Percentiles rank a stretch among this genome's conserved stretches.
Evolutionary conservation across 2,888 invertebrate species (phyloP).

Genomic region (Serrognathus titanus): DNA sequence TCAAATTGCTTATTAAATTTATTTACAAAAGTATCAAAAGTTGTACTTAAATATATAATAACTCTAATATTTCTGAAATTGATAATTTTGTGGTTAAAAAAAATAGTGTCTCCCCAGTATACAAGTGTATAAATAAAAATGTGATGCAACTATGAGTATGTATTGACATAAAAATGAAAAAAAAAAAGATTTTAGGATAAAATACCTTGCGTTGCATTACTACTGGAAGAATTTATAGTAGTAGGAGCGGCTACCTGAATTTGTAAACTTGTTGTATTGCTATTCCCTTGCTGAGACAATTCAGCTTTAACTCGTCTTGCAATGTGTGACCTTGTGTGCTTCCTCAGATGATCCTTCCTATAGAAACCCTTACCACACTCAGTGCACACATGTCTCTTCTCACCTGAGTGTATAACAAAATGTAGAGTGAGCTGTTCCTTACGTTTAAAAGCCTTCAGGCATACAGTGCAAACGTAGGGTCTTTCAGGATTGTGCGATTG

Average conservation of each 20-base stretch:
- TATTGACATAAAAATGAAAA: background rate
- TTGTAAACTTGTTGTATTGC: constrained; percentile 34
- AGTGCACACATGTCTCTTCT: constrained; percentile 81
- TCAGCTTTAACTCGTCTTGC: constrained; percentile 82
- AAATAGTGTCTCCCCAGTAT: background rate
- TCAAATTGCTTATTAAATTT: no score
- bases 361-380: constrained; percentile 90
- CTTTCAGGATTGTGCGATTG: constrained; percentile 86
- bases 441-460: constrained; percentile 83
- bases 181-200: constrained; percentile 30
- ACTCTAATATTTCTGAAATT: background rate
- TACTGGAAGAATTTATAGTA: constrained; percentile 31
- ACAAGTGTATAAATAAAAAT: background rate
- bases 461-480: constrained; percentile 84
- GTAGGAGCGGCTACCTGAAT: constrained; percentile 48
- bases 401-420: constrained; percentile 87
- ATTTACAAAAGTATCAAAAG: background rate
- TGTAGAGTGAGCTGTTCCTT: constrained; percentile 86
- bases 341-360: constrained; percentile 81
- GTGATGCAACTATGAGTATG: background rate
- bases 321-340: constrained; percentile 81
- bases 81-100: background rate
- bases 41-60: background rate
- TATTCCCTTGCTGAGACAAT: constrained; percentile 63
- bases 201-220: constrained; percentile 31